These are phyloP conservation scores for Elymnias hypermnestra DNA, from an alignment of 1,140 invertebrate species.

Conservation along the genomic window DNA sequence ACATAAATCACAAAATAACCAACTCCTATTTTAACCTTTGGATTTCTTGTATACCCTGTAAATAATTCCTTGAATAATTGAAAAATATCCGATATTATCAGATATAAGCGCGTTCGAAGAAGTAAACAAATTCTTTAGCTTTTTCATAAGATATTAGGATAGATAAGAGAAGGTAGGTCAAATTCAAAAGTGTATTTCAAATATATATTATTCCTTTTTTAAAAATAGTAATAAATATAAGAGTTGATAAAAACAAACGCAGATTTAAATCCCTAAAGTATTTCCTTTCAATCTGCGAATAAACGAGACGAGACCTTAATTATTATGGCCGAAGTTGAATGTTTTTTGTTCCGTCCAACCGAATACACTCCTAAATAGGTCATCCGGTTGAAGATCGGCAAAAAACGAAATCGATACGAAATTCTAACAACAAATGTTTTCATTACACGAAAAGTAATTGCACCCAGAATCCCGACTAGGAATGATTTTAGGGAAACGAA, in stretches of 20 bases:
- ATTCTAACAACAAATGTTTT: slow-evolving; percentile 18
- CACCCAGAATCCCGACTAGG: slow-evolving; percentile 4
- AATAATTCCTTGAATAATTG: too few relatives aligned
- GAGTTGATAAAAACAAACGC: not conserved
- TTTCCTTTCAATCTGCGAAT: slow-evolving; percentile 6
- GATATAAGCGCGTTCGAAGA: too few relatives aligned
- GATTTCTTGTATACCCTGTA: too few relatives aligned
- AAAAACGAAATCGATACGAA: slow-evolving; percentile 20
- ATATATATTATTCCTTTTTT: not conserved
- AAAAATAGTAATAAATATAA: not conserved
- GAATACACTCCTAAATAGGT: slow-evolving; percentile 16
- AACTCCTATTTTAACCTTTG: too few relatives aligned
- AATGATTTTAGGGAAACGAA: slow-evolving; percentile 9
- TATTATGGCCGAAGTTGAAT: slow-evolving; percentile 12
- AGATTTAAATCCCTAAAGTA: slow-evolving; percentile 7
- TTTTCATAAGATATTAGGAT: too few relatives aligned
- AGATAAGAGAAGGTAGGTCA: too few relatives aligned
- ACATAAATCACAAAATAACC: too few relatives aligned
- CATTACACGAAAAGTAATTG: slow-evolving; percentile 13
- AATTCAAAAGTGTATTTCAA: too few relatives aligned
- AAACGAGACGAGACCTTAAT: slow-evolving; percentile 17
- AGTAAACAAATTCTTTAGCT: too few relatives aligned
- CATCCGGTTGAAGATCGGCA: slow-evolving; percentile 13
- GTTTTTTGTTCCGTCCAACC: slow-evolving; percentile 11
- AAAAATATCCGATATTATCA: too few relatives aligned